These are phyloP conservation scores for Parotocinclus haroldoi DNA, from an alignment of 2,797 vertebrate genomes.

Conservation along the genomic window DNA sequence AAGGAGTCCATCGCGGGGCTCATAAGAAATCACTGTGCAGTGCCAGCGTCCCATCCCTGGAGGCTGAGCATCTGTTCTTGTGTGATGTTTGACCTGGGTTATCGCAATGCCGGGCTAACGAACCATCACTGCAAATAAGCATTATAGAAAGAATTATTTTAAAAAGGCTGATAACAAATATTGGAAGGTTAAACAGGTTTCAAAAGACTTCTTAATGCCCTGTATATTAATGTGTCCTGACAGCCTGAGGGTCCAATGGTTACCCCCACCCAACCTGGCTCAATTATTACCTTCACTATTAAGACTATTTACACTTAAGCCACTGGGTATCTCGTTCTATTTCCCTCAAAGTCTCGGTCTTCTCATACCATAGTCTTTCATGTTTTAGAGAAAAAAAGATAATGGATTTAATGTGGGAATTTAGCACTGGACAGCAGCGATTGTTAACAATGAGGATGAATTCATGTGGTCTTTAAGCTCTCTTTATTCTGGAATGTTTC, in stretches of 20 bases:
- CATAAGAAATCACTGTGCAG: too few relatives aligned
- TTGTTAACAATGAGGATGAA: constrained; percentile 60
- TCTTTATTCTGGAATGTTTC: constrained; percentile 33
- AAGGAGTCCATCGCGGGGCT: too few relatives aligned
- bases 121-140: too few relatives aligned
- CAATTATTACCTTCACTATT: not conserved
- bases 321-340: not conserved
- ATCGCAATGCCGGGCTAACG: too few relatives aligned
- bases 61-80: too few relatives aligned
- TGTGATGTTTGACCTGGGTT: too few relatives aligned
- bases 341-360: not conserved
- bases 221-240: not conserved
- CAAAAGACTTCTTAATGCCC: too few relatives aligned
- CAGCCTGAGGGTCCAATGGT: not conserved
- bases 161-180: too few relatives aligned
- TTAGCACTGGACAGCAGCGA: constrained; percentile 25
- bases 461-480: constrained; percentile 31
- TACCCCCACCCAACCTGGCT: not conserved
- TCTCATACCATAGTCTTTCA: not conserved
- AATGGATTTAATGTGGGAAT: constrained; percentile 31
- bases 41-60: too few relatives aligned
- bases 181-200: too few relatives aligned
- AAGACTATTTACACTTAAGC: not conserved
- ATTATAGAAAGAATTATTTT: too few relatives aligned
- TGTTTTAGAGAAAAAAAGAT: not conserved